Conservation (phyloP, 2,113 vertebrate genomes). For the Dinomys branickii region DNA sequence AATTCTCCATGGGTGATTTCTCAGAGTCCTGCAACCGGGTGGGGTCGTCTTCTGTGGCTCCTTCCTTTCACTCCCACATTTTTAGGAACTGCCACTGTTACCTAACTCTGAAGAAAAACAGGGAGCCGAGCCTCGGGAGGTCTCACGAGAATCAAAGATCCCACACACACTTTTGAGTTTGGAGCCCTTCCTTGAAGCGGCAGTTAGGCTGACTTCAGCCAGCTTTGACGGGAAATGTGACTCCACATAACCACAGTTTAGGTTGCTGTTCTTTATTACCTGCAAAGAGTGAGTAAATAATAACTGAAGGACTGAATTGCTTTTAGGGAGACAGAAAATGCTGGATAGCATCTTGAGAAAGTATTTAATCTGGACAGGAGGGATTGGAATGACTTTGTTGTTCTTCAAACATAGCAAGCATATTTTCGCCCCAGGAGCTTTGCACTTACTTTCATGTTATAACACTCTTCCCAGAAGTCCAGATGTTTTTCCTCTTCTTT, state of each 20-base stretch:
- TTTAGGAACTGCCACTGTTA: neutral
- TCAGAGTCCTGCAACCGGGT: neutral
- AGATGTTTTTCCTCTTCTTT: neutral
- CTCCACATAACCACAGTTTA: neutral
- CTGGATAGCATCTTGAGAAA: slow-evolving; percentile 41
- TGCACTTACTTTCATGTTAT: neutral
- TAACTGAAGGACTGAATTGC: neutral
- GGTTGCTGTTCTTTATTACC: neutral
- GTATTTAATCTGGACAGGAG: neutral
- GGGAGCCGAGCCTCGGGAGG: neutral
- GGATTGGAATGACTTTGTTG: neutral
- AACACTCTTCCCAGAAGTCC: neutral
- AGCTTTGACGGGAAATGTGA: neutral
- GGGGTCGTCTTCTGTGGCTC: neutral
- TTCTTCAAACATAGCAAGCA: neutral
- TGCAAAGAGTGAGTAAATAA: neutral
- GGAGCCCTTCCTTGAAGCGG: neutral
- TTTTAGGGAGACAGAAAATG: neutral
- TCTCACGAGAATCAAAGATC: neutral
- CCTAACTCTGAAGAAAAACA: slow-evolving; percentile 17
- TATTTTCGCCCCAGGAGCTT: neutral
- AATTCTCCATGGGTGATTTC: neutral
- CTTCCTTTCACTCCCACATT: neutral
- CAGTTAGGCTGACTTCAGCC: neutral
- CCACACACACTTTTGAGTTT: neutral